Conservation (phyloP, 53 echinoderm and acorn worm genomes). For the Echinarachnius parma region DNA sequence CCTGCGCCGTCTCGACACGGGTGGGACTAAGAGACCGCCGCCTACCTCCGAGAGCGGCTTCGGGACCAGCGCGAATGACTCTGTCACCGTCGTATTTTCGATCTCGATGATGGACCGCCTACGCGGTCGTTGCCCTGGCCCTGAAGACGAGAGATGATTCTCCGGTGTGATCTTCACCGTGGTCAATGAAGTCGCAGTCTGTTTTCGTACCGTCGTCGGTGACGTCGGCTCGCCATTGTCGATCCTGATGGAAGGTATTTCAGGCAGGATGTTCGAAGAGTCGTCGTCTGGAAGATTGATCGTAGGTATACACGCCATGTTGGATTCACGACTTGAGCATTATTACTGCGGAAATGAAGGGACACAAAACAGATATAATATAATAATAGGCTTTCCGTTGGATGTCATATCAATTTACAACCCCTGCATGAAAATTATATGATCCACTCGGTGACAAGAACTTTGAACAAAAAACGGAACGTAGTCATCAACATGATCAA, state of each 20-base stretch:
- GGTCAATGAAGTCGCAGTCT: slow-evolving; percentile 5
- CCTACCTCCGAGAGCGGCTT: not conserved
- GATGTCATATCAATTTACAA: too few species aligned
- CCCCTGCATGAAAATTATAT: too few species aligned
- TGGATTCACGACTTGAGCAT: too few species aligned
- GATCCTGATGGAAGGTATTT: slow-evolving; percentile 8
- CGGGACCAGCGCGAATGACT: slow-evolving; percentile 30
- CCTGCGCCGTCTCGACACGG: slow-evolving; percentile 25
- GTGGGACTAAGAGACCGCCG: slow-evolving; percentile 27
- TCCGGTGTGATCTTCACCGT: slow-evolving; percentile 14
- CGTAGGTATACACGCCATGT: slow-evolving; percentile 20
- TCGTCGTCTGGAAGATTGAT: slow-evolving; percentile 19
- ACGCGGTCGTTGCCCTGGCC: not conserved
- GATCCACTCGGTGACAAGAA: too few species aligned
- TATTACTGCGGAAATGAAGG: too few species aligned
- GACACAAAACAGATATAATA: too few species aligned
- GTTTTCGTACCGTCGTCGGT: slow-evolving; percentile 14
- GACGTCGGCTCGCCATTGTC: not conserved
- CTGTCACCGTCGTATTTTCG: slow-evolving; percentile 13
- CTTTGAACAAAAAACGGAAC: too few species aligned
- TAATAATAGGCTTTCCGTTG: too few species aligned
- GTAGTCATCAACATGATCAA: too few species aligned
- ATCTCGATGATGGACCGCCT: slow-evolving; percentile 5
- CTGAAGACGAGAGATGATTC: not conserved
- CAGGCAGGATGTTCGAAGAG: not conserved